Evolutionary conservation across 2,113 vertebrate species (phyloP).

Genomic region (Buteo buteo): DNA sequence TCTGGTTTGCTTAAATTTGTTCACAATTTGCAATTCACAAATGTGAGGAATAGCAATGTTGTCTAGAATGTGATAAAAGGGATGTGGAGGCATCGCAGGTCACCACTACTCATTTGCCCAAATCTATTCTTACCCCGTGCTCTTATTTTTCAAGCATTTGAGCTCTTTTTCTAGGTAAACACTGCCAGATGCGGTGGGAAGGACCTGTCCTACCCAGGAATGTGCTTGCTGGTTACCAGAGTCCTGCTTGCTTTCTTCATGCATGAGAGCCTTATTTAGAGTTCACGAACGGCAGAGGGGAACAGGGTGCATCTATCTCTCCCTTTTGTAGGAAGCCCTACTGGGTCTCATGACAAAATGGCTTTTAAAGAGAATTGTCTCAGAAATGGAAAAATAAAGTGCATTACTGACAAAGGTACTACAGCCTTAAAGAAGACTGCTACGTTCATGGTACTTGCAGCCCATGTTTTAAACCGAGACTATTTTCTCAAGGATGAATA

Average conservation of each 20-base stretch:
- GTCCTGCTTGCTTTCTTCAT: background rate
- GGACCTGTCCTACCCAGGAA: background rate
- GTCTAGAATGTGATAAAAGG: background rate
- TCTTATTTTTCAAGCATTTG: background rate
- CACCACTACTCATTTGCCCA: background rate
- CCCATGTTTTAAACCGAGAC: rapidly evolving
- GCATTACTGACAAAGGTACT: rapidly evolving
- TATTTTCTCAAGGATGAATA: background rate
- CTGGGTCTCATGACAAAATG: rapidly evolving
- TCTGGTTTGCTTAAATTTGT: background rate
- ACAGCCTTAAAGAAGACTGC: no score
- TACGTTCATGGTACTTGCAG: rapidly evolving
- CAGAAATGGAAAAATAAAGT: rapidly evolving
- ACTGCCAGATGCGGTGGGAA: background rate
- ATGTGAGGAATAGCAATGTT: background rate
- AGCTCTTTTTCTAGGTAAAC: background rate
- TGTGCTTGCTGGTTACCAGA: background rate
- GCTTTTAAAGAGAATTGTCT: background rate
- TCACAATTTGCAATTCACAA: background rate
- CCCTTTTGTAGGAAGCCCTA: background rate
- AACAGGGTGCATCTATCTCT: background rate
- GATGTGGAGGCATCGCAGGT: background rate
- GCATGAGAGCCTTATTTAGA: background rate
- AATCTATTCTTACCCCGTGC: rapidly evolving
- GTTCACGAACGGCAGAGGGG: background rate